phyloP scores from a whole-genome alignment of 2,797 vertebrate genomes.

The Xiphophorus birchmanni region DNA sequence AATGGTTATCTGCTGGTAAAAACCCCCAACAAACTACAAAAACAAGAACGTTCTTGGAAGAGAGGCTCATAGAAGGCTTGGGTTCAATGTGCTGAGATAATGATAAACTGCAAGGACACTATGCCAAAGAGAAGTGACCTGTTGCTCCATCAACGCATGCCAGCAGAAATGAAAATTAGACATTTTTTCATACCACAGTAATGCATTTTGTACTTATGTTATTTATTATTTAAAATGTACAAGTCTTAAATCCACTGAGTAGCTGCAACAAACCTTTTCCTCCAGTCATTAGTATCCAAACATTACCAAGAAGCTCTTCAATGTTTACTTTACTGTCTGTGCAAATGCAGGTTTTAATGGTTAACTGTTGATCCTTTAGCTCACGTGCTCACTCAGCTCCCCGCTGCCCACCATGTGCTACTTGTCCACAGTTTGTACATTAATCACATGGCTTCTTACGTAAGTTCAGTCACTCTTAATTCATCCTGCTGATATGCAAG shows the following conservation, averaged over 20 bases:
- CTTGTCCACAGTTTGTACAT: conserved; percentile 20
- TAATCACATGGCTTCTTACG: conserved; percentile 11
- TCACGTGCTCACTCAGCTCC: conserved; percentile 6
- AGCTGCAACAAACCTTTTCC: not conserved
- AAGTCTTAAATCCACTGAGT: not conserved
- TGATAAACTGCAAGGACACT: conserved; percentile 18
- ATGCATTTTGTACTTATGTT: not conserved
- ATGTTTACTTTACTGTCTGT: not conserved
- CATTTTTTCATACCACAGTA: not conserved
- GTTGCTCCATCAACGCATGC: not conserved
- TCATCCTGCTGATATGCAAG: not conserved
- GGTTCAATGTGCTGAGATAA: conserved; percentile 49
- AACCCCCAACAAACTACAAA: not conserved
- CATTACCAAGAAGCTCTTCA: not conserved
- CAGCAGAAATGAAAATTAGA: not conserved
- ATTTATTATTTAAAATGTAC: not conserved
- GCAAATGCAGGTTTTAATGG: not conserved
- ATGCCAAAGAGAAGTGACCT: conserved; percentile 16
- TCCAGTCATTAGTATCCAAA: not conserved
- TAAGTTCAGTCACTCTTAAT: not conserved
- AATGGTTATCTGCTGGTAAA: not conserved
- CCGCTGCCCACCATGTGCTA: not conserved
- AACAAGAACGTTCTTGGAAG: conserved; percentile 38
- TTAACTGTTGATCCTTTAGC: not conserved
- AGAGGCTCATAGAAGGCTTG: conserved; percentile 8